Evolutionary conservation across 2,797 vertebrate species (phyloP).

Genomic region (Pangasius sanitwongsei): DNA sequence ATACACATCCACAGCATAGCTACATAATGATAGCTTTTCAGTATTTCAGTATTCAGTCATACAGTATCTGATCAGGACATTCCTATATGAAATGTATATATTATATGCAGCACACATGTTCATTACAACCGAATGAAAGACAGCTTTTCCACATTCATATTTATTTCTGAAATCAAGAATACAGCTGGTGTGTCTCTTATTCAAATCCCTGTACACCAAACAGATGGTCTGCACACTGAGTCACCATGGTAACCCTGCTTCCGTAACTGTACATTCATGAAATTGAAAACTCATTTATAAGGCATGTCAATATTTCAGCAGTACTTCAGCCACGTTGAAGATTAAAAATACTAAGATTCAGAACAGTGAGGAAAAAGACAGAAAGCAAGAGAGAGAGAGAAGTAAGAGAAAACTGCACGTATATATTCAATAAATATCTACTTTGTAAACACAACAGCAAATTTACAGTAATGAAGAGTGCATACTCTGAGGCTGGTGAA

Average conservation of each 20-base stretch:
- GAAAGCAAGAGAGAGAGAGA: neutral
- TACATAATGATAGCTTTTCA: neutral
- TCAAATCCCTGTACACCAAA: conserved; percentile 66
- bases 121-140: neutral
- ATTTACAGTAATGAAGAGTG: conserved; percentile 68
- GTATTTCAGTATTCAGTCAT: neutral
- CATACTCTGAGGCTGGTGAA: conserved; percentile 38
- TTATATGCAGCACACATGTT: neutral
- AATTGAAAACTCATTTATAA: conserved; percentile 72
- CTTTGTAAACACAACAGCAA: conserved; percentile 67
- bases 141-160: conserved; percentile 68
- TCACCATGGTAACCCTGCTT: conserved; percentile 69
- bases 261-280: conserved; percentile 68
- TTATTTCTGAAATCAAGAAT: conserved; percentile 77
- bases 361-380: conserved; percentile 1
- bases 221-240: conserved; percentile 56
- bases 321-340: conserved; percentile 67
- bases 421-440: conserved; percentile 65
- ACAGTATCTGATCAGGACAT: neutral
- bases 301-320: conserved; percentile 75
- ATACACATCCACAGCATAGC: neutral
- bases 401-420: conserved; percentile 35
- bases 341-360: conserved; percentile 10
- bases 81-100: neutral
- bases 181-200: conserved; percentile 74